Percentiles rank a stretch among this genome's conserved stretches.
Evolutionary conservation across 37 sponge, comb jelly and placozoan genomes (phyloP).

Genomic region (Crambe crambe): DNA sequence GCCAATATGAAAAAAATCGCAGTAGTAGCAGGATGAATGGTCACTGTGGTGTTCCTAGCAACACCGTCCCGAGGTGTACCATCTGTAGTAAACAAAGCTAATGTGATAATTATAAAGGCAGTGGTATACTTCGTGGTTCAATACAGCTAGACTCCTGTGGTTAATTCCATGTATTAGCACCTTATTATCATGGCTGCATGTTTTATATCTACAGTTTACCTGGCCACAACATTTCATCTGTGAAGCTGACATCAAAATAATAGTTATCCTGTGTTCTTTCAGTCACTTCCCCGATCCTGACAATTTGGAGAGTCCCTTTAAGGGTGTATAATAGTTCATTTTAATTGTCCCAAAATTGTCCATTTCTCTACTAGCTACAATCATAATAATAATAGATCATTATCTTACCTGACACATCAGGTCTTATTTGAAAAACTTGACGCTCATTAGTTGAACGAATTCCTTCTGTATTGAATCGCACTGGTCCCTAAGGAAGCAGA

Average conservation of each 20-base stretch:
- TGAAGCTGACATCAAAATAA: neutral
- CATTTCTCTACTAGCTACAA: neutral
- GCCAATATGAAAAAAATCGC: conserved; percentile 16
- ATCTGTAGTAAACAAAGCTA: too few species aligned
- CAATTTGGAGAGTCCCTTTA: neutral
- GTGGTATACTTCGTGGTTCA: too few species aligned
- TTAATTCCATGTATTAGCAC: too few species aligned
- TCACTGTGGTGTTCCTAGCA: conserved; percentile 17
- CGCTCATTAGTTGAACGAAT: conserved; percentile 10
- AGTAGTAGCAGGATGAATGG: conserved; percentile 14
- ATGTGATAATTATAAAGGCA: too few species aligned
- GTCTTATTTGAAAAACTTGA: conserved; percentile 12
- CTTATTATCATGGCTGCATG: too few species aligned
- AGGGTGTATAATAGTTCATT: too few species aligned
- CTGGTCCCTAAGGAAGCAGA: conserved; percentile 11
- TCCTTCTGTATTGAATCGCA: conserved; percentile 27
- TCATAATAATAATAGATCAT: neutral
- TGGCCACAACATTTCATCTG: neutral
- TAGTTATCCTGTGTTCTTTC: neutral
- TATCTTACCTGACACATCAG: neutral
- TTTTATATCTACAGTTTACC: too few species aligned
- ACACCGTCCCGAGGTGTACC: conserved; percentile 41
- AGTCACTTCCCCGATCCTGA: neutral
- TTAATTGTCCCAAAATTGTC: neutral
- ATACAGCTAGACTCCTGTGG: neutral